Evolutionary conservation across 2,888 invertebrate species (phyloP), one percentile per base, ranked within the genome.

Genomic region (Entomobrya multifasciata): DNA sequence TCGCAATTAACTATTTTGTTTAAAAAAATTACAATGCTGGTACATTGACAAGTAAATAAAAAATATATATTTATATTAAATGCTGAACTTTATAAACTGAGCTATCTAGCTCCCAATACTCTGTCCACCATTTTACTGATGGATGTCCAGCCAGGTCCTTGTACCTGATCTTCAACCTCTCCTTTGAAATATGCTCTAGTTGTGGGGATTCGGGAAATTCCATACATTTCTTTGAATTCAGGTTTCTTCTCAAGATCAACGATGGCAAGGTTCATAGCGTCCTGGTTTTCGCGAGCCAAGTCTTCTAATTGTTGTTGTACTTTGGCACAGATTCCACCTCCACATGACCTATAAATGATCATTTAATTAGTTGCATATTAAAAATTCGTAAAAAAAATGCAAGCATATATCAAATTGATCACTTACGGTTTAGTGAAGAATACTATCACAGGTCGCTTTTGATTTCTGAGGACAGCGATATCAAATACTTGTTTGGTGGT

Each of bases 341-440:
- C 70, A 22, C 84, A 85, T 41, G 84, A 67, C n/a, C 84, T 85
- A n/a, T 0, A 47, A 60, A n/a, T n/a, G n/a, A n/a, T n/a, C n/a
- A n/a, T n/a, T n/a, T n/a, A n/a, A 36, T 36, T 36, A 6, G 4
- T 36, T 4, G 36, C 8, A 36, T 8, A 36, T 36, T 4, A 36
- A 36, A 6, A 36, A 36, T 36, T 8, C 8, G 36, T 36, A 6
- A 36, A 49, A 79, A 10, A 79, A 52, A 30, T 49, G 3, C 25
- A 5, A 27, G 15, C 11, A 25, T 17, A 70, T 20, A 20, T 15
- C 17, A 41, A 41, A 10, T 36, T 22, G 41, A n/a, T n/a, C 0
- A 83, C 84, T 77, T 67, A 84, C 84, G 76, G 65, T n/a, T 76
- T 78, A 2, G 84, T 84, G 20, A 67, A 84, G 55, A 15, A 77